Percentiles rank a stretch among this genome's conserved stretches.
Evolutionary conservation across 2,113 vertebrate genomes (phyloP).

Genomic region (Taurulus bubalis): DNA sequence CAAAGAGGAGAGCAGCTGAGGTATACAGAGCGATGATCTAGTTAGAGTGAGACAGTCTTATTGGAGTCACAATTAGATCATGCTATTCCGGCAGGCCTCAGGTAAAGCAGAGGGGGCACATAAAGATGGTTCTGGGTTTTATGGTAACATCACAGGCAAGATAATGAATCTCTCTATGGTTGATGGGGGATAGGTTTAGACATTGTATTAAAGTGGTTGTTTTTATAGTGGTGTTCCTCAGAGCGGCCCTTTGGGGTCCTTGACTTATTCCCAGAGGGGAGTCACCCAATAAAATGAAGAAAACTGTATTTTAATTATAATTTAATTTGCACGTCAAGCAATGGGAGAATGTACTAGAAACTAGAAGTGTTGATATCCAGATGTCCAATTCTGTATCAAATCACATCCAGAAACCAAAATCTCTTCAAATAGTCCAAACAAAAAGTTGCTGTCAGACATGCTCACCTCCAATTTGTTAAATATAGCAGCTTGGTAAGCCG

Average conservation of each 20-base stretch:
- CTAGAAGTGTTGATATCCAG: slow-evolving; percentile 1
- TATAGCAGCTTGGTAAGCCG: background rate
- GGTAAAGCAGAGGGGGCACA: slow-evolving; percentile 12
- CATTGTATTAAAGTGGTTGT: background rate
- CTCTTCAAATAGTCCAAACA: background rate
- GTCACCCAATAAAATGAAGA: background rate
- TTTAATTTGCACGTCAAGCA: slow-evolving; percentile 19
- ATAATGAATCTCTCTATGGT: slow-evolving; percentile 11
- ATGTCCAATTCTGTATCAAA: slow-evolving; percentile 9
- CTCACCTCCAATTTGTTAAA: background rate
- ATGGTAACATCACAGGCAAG: slow-evolving; percentile 38
- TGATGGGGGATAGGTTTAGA: background rate
- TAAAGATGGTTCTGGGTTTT: slow-evolving; percentile 54
- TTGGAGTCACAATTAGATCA: slow-evolving; percentile 61
- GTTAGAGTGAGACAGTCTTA: slow-evolving; percentile 55
- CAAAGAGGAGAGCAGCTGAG: slow-evolving; percentile 27
- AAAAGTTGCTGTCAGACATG: background rate
- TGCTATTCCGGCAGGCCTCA: slow-evolving; percentile 58
- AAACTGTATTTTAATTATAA: slow-evolving; percentile 10
- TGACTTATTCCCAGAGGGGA: background rate
- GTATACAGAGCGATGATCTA: slow-evolving; percentile 47
- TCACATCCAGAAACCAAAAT: slow-evolving; percentile 32
- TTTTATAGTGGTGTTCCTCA: slow-evolving; percentile 15
- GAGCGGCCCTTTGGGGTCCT: slow-evolving; percentile 1
- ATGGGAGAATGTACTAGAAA: background rate